Percentiles rank a stretch among this genome's conserved stretches.
phyloP scores from a whole-genome alignment of 2,888 invertebrate genomes.

The Xestia xanthographa region DNA sequence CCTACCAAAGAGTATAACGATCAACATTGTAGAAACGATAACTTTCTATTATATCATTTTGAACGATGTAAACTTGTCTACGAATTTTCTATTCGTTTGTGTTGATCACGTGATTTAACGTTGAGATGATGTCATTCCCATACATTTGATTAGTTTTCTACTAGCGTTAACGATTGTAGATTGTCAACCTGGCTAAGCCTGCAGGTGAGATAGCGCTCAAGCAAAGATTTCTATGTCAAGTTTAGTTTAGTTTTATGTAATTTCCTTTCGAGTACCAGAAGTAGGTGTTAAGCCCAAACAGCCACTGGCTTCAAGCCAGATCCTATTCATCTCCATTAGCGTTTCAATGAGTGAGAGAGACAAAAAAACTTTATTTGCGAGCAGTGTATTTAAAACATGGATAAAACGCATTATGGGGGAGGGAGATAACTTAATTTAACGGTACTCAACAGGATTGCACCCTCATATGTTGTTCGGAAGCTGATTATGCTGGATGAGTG shows the following conservation, averaged over 20 bases:
- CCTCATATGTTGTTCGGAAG: constrained; percentile 43
- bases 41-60: too few relatives aligned
- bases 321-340: constrained; percentile 87
- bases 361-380: constrained; percentile 84
- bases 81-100: too few relatives aligned
- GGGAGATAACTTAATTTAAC: constrained; percentile 61
- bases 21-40: too few relatives aligned
- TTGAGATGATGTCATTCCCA: too few relatives aligned
- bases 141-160: too few relatives aligned
- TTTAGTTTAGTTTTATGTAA: background rate
- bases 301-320: constrained; percentile 84
- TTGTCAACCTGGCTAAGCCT: too few relatives aligned
- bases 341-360: constrained; percentile 82
- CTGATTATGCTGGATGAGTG: constrained; percentile 21
- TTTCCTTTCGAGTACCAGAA: constrained; percentile 62
- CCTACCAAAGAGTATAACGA: too few relatives aligned
- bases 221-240: background rate
- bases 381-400: constrained; percentile 84
- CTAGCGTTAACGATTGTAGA: too few relatives aligned
- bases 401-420: constrained; percentile 72
- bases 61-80: too few relatives aligned
- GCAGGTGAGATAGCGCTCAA: background rate
- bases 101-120: too few relatives aligned
- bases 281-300: constrained; percentile 69
- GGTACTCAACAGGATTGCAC: constrained; percentile 67